Base-by-base conservation (phyloP, 2,888 invertebrate genomes). In the Entomobrya proxima region DNA sequence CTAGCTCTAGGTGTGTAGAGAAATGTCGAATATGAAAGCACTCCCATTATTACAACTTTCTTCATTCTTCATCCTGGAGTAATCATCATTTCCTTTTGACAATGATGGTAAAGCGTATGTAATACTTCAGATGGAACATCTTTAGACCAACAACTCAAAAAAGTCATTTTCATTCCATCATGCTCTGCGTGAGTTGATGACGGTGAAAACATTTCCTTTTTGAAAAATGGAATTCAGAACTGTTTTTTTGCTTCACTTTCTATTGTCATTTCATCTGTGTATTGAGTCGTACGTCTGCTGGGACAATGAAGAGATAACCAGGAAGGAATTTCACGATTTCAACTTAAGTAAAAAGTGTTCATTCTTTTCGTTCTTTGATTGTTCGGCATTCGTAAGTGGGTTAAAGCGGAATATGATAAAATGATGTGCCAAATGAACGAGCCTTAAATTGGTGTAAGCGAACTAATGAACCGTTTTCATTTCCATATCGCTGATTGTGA, bases 111-210 rank as follows among this genome's bases (percentile, higher is more conserved):
- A 61, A 61, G 32, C 44, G 13, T 40, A 40, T 11, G 13, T 11
- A 40, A 40, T 32, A 15, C 6, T 30, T 61, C 15, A 15, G 61
- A 61, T 61, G n/a, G 15, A 61, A 61, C 15, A 61, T 61, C 61
- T 32, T 61, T 6, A 61, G 30, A 15, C 30, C 27, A 4, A 15
- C 13, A 61, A 32, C 27, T 30, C 27, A 61, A 15, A 61, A 40
- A 61, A 61, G 61, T 61, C 27, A 61, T 61, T 61, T 61, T 61
- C 61, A 61, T 61, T 61, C 32, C 61, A 30, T 61, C 32, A 61
- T 32, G 32, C 61, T 15, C 15, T 30, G 32, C 21, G 52, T 52
- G 18, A 52, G 21, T 21, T 52, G 52, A 21, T 52, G 52, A 52
- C 5, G 21, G 21, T 52, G 13, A 61, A 61, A 61, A 61, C 61